A percentile compares a stretch with the other conserved stretches of the same genome.
Evolutionary conservation across 2,113 vertebrate genomes (phyloP).

Genomic region (Meles meles): DNA sequence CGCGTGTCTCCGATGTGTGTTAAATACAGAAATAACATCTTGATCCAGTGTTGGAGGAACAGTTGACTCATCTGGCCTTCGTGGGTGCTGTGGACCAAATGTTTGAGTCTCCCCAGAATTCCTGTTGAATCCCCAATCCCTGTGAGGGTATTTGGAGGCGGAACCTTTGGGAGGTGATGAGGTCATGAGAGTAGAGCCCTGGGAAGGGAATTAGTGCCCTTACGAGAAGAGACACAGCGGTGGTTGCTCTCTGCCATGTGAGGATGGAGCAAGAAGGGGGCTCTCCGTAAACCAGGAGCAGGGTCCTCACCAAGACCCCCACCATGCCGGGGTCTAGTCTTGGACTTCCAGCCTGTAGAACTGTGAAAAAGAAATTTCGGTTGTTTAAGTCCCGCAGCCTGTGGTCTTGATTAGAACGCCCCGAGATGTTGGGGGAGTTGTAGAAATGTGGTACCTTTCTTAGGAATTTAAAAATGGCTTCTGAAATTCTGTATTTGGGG

Average conservation of each 20-base stretch:
- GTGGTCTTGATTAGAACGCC: background rate
- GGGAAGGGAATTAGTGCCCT: background rate
- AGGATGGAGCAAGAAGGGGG: background rate
- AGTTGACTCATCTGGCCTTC: background rate
- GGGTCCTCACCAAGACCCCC: background rate
- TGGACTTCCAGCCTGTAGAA: background rate
- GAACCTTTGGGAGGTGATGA: background rate
- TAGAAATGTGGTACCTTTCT: background rate
- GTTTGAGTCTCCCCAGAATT: background rate
- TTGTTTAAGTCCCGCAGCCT: background rate
- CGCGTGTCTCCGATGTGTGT: accelerated
- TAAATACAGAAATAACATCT: background rate
- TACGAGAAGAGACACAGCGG: background rate
- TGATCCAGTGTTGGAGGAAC: background rate
- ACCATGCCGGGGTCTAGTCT: background rate
- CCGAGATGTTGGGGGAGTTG: background rate
- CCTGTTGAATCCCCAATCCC: background rate
- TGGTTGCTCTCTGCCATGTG: background rate
- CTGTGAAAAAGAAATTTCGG: background rate
- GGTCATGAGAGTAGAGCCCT: background rate
- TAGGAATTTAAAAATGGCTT: background rate
- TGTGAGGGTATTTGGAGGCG: background rate
- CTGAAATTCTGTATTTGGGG: background rate
- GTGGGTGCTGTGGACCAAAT: background rate
- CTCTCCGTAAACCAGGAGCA: background rate